Evolutionary conservation across 2,888 invertebrate genomes (phyloP), one percentile per base, ranked within the genome.

Genomic region (Steinernema carpocapsae): DNA sequence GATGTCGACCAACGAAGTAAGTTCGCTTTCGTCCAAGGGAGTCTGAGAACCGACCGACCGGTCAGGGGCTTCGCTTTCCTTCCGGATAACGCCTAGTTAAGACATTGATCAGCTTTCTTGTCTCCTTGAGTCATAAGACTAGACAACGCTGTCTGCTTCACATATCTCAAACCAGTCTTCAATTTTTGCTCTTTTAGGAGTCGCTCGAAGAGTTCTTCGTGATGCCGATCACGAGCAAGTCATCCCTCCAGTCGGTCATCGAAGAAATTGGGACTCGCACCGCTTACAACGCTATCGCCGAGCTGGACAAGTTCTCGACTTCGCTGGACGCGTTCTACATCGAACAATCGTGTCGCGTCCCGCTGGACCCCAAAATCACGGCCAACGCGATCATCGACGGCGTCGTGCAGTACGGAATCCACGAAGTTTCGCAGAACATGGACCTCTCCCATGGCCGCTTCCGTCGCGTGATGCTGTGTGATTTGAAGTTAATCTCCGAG

Each of bases 381-480:
- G 29, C 32, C 19, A 7, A 32, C 10, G 64, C 4, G 12, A 29
- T 64, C 37, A 1, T 64, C 17, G 32, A 14, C 64, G 37, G 37
- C 12, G 29, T 26, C 2, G 64, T 29, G 10, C 64, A 64, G n/a
- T 64, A 64, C 37, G 64, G 32, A 6, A 32, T 64, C 19, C 32
- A 32, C 64, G 64, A 64, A 29, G 17, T 32, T 32, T 17, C 64
- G 3, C 56, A 56, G 1, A 64, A 29, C 29, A 29, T 26, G 17
- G 32, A 29, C 7, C 3, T 26, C 14, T 26, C 7, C 17, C 12
- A 64, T 17, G 64, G 64, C 1, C 64, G 64, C 14, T 64, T 29
- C 64, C 64, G 64, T 7, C 64, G 64, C 14, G 64, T 64, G 64
- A 29, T 64, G 64, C 32, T 64, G 1, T 4, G 14, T n/a, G 64